phyloP scores from a whole-genome alignment of 2,888 invertebrate genomes.

The Hydriomena furcata region DNA sequence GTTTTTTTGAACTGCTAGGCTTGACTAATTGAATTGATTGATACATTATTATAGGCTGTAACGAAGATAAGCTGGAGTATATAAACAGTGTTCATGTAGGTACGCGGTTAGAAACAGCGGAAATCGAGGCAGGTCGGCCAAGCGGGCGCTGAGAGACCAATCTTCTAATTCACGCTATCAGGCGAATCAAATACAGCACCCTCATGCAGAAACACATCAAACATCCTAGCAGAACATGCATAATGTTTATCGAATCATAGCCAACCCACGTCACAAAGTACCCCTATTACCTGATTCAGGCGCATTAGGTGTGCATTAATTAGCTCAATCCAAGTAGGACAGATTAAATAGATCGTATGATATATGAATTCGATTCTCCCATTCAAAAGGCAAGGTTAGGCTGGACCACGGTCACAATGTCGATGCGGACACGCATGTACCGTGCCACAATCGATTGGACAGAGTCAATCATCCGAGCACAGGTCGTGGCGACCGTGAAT shows the following conservation, averaged over 20 bases:
- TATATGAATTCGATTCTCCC: constrained; percentile 48
- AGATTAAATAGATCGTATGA: constrained; percentile 10
- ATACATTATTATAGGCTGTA: neutral
- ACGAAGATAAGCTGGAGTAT: neutral
- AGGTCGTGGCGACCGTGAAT: constrained; percentile 80
- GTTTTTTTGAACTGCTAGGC: neutral
- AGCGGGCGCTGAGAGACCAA: constrained; percentile 46
- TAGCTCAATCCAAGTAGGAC: constrained; percentile 20
- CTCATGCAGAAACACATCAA: constrained; percentile 39
- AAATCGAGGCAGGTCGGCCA: constrained; percentile 41
- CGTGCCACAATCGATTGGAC: constrained; percentile 74
- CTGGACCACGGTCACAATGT: constrained; percentile 51
- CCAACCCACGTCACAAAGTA: constrained; percentile 23
- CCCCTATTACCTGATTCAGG: constrained; percentile 21
- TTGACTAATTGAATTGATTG: neutral
- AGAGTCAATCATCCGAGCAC: constrained; percentile 75
- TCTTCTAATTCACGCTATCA: constrained; percentile 63
- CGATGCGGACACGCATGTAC: constrained; percentile 58
- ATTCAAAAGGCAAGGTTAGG: constrained; percentile 57
- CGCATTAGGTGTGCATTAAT: constrained; percentile 26
- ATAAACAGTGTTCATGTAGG: constrained; percentile 2
- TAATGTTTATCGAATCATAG: constrained; percentile 22
- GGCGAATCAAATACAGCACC: constrained; percentile 47
- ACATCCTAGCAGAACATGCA: constrained; percentile 24
- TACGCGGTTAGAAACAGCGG: constrained; percentile 41